These are phyloP conservation scores for Sminthurides bifidus DNA, from an alignment of 1,140 invertebrate genomes.

Conservation along the genomic window DNA sequence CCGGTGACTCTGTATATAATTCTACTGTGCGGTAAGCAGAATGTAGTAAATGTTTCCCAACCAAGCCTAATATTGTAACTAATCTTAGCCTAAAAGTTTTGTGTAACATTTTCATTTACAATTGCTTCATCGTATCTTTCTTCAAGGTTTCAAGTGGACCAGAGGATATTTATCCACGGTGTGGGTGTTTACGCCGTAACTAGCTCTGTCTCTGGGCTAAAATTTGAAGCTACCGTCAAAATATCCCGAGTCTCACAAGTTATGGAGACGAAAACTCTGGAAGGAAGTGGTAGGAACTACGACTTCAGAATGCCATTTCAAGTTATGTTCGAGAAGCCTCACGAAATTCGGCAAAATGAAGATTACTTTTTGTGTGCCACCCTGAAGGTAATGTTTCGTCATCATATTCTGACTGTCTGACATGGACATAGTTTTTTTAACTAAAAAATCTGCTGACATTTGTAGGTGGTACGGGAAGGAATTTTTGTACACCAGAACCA, in stretches of 20 bases:
- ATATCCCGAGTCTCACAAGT: slow-evolving; percentile 11
- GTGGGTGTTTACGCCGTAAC: slow-evolving; percentile 28
- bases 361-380: slow-evolving; percentile 23
- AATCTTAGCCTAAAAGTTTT: background rate
- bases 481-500: background rate
- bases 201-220: slow-evolving; percentile 16
- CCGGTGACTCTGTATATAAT: slow-evolving; percentile 19
- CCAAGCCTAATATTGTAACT: background rate
- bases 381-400: slow-evolving; percentile 11
- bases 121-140: background rate
- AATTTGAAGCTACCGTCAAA: slow-evolving; percentile 19
- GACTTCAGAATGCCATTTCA: slow-evolving; percentile 30
- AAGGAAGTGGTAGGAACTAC: slow-evolving; percentile 25
- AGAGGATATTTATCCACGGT: slow-evolving; percentile 28
- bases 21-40: slow-evolving; percentile 15
- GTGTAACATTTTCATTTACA: background rate
- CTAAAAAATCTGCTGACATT: background rate
- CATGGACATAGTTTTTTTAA: background rate
- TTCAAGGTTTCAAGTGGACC: slow-evolving; percentile 24
- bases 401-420: background rate
- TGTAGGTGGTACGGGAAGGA: background rate
- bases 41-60: background rate
- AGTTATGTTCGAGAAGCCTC: slow-evolving; percentile 25
- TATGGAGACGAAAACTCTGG: slow-evolving; percentile 7
- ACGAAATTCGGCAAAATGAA: slow-evolving; percentile 21